Evolutionary conservation across 2,797 vertebrate genomes (phyloP), one percentile per base, ranked within the genome.

Genomic region (Epinephelus malabaricus): DNA sequence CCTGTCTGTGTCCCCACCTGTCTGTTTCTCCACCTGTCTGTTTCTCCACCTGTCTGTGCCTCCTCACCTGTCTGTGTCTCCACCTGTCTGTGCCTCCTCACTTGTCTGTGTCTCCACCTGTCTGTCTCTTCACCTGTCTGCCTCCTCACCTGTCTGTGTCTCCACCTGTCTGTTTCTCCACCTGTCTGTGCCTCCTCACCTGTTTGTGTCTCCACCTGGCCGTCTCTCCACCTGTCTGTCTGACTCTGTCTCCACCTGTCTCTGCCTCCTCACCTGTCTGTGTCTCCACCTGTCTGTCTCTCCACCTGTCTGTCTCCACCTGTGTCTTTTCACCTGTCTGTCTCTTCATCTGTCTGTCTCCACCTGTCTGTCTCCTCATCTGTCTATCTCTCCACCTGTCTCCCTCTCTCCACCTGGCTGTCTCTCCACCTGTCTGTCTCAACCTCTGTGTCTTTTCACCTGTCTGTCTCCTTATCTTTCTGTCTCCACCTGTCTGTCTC

Each of bases 401-500:
- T 73, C 17, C 77, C 1, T 51, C 64, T 47, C 21, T 74, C 97
- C 30, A 30, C 30, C 30, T 30, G 30, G 96, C 96, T 19, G 2
- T 59, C 18, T 46, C 8, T 23, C 2, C 1, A 38, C 13, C 45
- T 66, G 47, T 23, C 21, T 50, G 1, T 2, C 8, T 2, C 15
- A 23, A 38, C 13, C 45, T 66, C 40, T 23, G 18, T 50, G 2
- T 2, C 8, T 2, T 7, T 27, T 4, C 30, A 34, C 27, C 49
- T 71, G 43, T 73, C 27, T 82, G 2, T 25, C 56, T 21, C 21
- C 21, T 21, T 21, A 19, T 62, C 46, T 34, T n/a, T 64, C 34
- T 51, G 15, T 23, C 25, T 25, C 25, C 25, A 9, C 56, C 21
- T 53, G 3, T 17, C 56, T 27, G 18, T 59, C n/a, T 30, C 55